Conservation (phyloP, 2,113 vertebrate species). For the Eonycteris spelaea region DNA sequence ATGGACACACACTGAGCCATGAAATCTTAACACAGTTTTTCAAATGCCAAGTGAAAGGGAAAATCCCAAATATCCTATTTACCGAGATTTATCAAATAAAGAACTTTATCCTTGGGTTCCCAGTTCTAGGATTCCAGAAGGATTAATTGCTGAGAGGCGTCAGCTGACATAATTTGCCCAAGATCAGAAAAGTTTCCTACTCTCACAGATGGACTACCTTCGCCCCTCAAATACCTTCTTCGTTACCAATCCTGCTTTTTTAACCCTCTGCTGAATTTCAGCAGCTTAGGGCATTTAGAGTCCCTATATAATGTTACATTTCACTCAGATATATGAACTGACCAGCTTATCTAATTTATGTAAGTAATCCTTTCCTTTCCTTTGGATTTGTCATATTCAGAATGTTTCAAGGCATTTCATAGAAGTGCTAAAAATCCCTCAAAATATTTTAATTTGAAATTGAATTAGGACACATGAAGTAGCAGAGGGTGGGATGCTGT, state of each 20-base stretch:
- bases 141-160: not conserved
- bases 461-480: constrained; percentile 4
- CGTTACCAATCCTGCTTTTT: not conserved
- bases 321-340: not conserved
- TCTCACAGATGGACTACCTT: not conserved
- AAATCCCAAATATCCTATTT: not conserved
- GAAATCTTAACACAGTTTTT: not conserved
- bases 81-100: not conserved
- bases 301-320: not conserved
- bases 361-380: not conserved
- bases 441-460: not conserved
- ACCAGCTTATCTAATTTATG: not conserved
- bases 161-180: not conserved
- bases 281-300: too few species aligned
- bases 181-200: not conserved
- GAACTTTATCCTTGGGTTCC: not conserved
- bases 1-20: not conserved
- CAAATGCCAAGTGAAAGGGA: not conserved
- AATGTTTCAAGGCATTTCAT: not conserved
- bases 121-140: not conserved
- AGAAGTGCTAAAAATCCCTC: not conserved
- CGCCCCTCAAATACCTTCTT: not conserved
- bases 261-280: not conserved
- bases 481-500: not conserved
- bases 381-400: not conserved